Conservation (phyloP, 2,797 vertebrate genomes). For the Gadopsis marmoratus region DNA sequence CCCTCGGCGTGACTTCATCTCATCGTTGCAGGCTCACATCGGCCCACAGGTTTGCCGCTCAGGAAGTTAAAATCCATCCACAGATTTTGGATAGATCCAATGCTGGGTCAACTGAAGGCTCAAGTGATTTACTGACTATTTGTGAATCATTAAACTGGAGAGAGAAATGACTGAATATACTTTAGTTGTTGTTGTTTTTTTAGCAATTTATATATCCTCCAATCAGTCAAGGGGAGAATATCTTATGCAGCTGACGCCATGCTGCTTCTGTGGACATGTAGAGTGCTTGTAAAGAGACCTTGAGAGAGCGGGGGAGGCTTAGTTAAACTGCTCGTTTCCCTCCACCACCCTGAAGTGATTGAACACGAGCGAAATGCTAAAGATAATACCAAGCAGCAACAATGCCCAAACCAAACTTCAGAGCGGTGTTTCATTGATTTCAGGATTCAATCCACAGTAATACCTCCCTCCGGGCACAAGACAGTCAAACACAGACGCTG, state of each 20-base stretch:
- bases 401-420: conserved; percentile 54
- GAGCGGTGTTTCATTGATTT: conserved; percentile 62
- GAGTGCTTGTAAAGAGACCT: conserved; percentile 32
- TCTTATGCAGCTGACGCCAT: conserved; percentile 28
- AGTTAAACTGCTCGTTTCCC: conserved; percentile 58
- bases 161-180: not conserved
- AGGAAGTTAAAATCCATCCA: conserved; percentile 4
- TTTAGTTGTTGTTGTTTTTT: not conserved
- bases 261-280: conserved; percentile 43
- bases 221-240: conserved; percentile 20
- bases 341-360: conserved; percentile 50
- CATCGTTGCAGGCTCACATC: conserved; percentile 15
- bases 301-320: conserved; percentile 45
- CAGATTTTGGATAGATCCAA: conserved; percentile 23
- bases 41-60: conserved; percentile 9
- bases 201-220: conserved; percentile 18
- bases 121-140: conserved; percentile 26
- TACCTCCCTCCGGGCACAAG: conserved; percentile 52
- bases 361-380: conserved; percentile 41
- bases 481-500: conserved; percentile 23
- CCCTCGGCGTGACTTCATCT: conserved; percentile 48
- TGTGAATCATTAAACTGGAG: conserved; percentile 27
- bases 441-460: conserved; percentile 46
- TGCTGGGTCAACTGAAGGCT: conserved; percentile 1
- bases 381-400: conserved; percentile 60